A percentile compares a stretch with the other conserved stretches of the same genome.
Evolutionary conservation across 2,113 vertebrate species (phyloP).

Genomic region (Chroicocephalus ridibundus): DNA sequence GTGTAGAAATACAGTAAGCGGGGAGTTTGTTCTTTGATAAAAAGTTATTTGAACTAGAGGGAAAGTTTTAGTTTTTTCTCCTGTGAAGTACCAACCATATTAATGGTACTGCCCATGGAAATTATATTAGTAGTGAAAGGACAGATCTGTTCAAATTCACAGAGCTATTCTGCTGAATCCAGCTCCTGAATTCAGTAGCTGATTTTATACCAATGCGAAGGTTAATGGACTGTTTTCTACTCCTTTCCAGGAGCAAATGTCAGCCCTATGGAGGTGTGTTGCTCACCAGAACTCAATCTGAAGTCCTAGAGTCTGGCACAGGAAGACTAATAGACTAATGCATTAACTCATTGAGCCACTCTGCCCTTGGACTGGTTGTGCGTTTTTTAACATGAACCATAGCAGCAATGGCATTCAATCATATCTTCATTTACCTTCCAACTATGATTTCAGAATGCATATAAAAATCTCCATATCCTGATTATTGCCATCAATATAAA

Average conservation of each 20-base stretch:
- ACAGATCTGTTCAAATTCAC: not conserved
- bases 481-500: slow-evolving; percentile 41
- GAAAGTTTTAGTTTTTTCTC: not conserved
- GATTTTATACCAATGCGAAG: slow-evolving; percentile 19
- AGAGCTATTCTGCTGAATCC: not conserved
- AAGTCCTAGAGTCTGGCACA: not conserved
- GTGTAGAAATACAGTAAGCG: not conserved
- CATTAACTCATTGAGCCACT: slow-evolving; percentile 32
- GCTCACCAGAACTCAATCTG: slow-evolving; percentile 31
- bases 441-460: slow-evolving; percentile 28
- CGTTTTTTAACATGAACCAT: slow-evolving; percentile 46
- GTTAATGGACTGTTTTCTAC: slow-evolving; percentile 24
- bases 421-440: slow-evolving; percentile 54
- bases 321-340: slow-evolving; percentile 33
- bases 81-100: not conserved
- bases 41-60: not conserved
- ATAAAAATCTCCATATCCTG: slow-evolving; percentile 19
- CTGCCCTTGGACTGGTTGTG: not conserved
- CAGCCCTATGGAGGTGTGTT: slow-evolving; percentile 11
- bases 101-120: not conserved
- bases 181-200: slow-evolving; percentile 11
- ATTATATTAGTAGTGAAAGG: not conserved
- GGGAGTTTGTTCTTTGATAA: not conserved
- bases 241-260: slow-evolving; percentile 31
- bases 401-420: slow-evolving; percentile 46